Percentiles rank a stretch among this genome's conserved stretches.
phyloP scores from a whole-genome alignment of 2,113 vertebrate genomes.

The Nicator chloris region DNA sequence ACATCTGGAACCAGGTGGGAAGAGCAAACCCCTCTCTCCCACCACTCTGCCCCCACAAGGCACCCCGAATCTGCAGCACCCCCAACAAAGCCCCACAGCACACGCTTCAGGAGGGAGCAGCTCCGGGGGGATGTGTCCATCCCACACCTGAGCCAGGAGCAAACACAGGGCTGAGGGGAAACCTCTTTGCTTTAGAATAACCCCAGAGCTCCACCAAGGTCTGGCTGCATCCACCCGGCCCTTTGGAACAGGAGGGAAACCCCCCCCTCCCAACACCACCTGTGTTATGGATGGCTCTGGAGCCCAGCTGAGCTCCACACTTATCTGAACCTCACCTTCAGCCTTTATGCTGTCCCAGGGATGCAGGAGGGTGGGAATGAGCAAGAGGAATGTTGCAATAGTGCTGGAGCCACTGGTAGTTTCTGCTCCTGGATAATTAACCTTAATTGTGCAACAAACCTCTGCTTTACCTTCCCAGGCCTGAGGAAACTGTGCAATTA shows the following conservation, averaged over 20 bases:
- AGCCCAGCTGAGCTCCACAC: background rate
- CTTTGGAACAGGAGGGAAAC: background rate
- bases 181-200: background rate
- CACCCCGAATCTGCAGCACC: accelerated
- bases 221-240: background rate
- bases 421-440: conserved; percentile 41
- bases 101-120: background rate
- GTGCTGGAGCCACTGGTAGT: background rate
- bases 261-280: background rate
- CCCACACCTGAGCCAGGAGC: accelerated
- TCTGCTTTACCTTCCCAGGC: conserved; percentile 41
- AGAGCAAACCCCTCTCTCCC: background rate
- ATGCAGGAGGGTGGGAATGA: background rate
- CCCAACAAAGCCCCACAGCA: background rate
- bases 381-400: background rate
- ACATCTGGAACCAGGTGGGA: background rate
- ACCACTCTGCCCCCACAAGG: accelerated
- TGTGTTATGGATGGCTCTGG: accelerated
- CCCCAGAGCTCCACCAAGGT: background rate
- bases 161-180: accelerated
- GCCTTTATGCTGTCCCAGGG: background rate
- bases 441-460: conserved; percentile 35
- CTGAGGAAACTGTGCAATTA: background rate
- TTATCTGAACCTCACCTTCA: background rate
- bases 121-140: accelerated